Evolutionary conservation across 2,888 invertebrate genomes (phyloP).

Genomic region (Synergus japonicus): DNA sequence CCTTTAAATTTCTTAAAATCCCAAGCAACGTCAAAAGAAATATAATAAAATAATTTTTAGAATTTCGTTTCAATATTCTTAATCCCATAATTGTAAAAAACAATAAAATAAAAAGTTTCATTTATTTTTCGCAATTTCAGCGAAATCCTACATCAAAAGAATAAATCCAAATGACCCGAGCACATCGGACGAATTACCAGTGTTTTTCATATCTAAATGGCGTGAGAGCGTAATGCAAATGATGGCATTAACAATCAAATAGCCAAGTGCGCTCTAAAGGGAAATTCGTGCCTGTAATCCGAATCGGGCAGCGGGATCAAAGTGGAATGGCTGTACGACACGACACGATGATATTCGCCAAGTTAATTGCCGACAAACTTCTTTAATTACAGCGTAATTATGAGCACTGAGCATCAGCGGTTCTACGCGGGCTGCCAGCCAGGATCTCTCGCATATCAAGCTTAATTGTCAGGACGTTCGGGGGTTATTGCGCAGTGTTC

Average conservation of each 20-base stretch:
- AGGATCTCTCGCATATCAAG: constrained; percentile 68
- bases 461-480: constrained; percentile 65
- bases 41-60: too few relatives aligned
- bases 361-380: constrained; percentile 73
- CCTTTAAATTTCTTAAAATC: too few relatives aligned
- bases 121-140: too few relatives aligned
- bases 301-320: constrained; percentile 42
- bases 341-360: constrained; percentile 67
- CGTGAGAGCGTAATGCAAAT: constrained; percentile 40
- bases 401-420: constrained; percentile 54
- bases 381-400: constrained; percentile 74
- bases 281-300: constrained; percentile 34
- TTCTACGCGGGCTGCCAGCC: constrained; percentile 55
- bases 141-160: neutral
- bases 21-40: too few relatives aligned
- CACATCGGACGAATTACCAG: neutral
- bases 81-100: too few relatives aligned
- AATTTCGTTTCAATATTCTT: too few relatives aligned
- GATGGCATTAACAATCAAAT: constrained; percentile 32
- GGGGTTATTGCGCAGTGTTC: constrained; percentile 36
- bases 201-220: constrained; percentile 31
- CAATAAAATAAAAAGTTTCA: too few relatives aligned
- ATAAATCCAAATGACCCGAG: neutral
- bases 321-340: constrained; percentile 46
- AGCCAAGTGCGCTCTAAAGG: neutral